Evolutionary conservation across 2,888 invertebrate species (phyloP).

Genomic region (Schizaphis graminum): DNA sequence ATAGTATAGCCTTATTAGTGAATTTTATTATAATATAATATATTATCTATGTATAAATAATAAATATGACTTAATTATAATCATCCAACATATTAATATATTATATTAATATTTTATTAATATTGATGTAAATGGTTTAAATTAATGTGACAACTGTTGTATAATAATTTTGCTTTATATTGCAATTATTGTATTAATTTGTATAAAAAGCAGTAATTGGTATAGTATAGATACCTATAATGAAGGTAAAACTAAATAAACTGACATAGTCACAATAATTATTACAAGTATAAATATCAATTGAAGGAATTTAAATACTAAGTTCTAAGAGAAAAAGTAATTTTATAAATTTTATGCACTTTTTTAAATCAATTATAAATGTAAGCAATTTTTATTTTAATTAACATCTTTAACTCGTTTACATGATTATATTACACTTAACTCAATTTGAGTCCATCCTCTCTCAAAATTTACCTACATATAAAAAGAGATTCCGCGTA

Average conservation of each 20-base stretch:
- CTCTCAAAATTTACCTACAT: not conserved
- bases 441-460: constrained; percentile 28
- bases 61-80: not conserved
- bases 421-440: constrained; percentile 47
- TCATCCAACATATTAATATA: not conserved
- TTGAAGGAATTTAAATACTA: not conserved
- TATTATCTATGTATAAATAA: not conserved
- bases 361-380: constrained; percentile 23
- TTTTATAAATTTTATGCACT: not conserved
- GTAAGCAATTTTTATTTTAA: constrained; percentile 27
- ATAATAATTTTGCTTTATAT: not conserved
- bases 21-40: not conserved
- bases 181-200: not conserved
- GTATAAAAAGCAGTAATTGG: not conserved
- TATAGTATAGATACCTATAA: not conserved
- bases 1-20: not conserved
- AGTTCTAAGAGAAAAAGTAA: not conserved
- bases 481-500: not conserved
- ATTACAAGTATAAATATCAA: not conserved
- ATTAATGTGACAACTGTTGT: not conserved
- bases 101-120: too few species aligned
- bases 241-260: not conserved
- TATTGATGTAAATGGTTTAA: not conserved
- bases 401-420: constrained; percentile 20
- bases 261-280: not conserved